Evolutionary conservation across 2,797 vertebrate genomes (phyloP).

Genomic region (Gobio occitaniae): DNA sequence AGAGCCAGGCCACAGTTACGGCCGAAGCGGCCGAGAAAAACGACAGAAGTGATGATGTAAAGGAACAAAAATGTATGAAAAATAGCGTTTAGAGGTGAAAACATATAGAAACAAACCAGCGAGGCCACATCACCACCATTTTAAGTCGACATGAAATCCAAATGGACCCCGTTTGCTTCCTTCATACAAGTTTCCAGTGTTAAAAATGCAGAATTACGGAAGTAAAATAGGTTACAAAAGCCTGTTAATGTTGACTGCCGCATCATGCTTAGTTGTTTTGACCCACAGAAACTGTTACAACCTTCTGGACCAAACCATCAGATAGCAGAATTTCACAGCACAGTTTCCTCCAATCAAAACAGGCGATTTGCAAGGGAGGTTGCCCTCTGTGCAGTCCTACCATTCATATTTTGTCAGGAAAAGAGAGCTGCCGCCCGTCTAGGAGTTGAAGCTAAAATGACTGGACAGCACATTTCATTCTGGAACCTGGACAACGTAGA

Average conservation of each 20-base stretch:
- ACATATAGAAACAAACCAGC: slow-evolving; percentile 15
- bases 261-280: slow-evolving; percentile 16
- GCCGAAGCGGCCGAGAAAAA: slow-evolving; percentile 15
- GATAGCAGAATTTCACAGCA: not conserved
- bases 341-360: not conserved
- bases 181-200: not conserved
- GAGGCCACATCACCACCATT: not conserved
- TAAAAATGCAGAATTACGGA: not conserved
- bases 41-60: slow-evolving; percentile 2
- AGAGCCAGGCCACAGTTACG: slow-evolving; percentile 29
- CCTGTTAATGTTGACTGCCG: not conserved
- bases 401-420: slow-evolving; percentile 18
- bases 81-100: slow-evolving; percentile 24
- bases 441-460: slow-evolving; percentile 7
- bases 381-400: not conserved
- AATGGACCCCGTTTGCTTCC: not conserved
- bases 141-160: slow-evolving; percentile 13
- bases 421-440: not conserved
- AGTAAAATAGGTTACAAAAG: not conserved
- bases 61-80: slow-evolving; percentile 22
- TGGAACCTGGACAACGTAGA: slow-evolving; percentile 31
- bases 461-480: slow-evolving; percentile 34
- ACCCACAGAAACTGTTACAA: slow-evolving; percentile 3
- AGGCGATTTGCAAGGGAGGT: not conserved
- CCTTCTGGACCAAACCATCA: slow-evolving; percentile 22